Evolutionary conservation across 1,140 invertebrate genomes (phyloP), one percentile per base, ranked within the genome.

Genomic region (Lutraria rhynchaena): DNA sequence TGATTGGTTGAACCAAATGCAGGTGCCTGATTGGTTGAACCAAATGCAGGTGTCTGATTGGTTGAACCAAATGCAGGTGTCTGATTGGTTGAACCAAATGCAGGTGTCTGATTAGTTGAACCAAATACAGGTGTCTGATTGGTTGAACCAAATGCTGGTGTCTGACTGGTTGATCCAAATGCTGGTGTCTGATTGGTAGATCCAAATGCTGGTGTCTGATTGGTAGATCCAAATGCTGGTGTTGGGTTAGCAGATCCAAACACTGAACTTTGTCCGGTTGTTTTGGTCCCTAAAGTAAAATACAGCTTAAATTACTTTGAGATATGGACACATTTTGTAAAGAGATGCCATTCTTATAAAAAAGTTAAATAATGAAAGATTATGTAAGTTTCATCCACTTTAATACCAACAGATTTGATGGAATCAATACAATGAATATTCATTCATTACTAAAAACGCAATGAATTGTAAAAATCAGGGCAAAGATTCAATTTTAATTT

Each of bases 111-210:
- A 61, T 37, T 60, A 1, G 75, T 67, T 55, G 75, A 51, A 22
- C 75, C 75, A 77, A 77, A 77, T 35, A 49, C 75, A 51, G 75
- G 61, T 27, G 61, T 55, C 31, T 49, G 75, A 77, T 49, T 77
- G 60, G 75, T 37, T 24, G 75, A 51, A 4, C 75, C 75, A 55
- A 77, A 77, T 22, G 75, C 61, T 53, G 75, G 60, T n/a, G 75
- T 67, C 33, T 19, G 75, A 67, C 49, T 65, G 22, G 60, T 22
- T 58, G 71, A 4, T 4, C 75, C 75, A 77, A 77, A 77, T 3
- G 46, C 75, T 55, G 60, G 29, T 15, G 44, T 57, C 27, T 63
- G 58, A 53, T 49, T 76, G 15, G 41, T 63, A 1, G 53, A 49
- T 19, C 67, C 46, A 74, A 58, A 58, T 49, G 58, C 4, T 5